These are phyloP conservation scores for Emmelina monodactyla DNA, from an alignment of 2,888 invertebrate genomes.

Conservation along the genomic window DNA sequence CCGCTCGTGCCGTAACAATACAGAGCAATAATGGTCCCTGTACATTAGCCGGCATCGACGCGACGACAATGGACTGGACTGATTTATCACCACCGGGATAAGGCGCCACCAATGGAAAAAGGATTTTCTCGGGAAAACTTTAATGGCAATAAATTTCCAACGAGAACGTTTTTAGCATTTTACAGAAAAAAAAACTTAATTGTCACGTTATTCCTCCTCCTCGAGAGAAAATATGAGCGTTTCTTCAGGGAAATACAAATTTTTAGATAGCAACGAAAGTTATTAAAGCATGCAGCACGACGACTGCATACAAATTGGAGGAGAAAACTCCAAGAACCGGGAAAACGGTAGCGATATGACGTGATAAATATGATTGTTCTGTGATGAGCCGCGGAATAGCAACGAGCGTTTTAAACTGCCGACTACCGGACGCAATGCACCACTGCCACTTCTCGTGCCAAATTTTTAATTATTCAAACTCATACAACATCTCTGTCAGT, in stretches of 20 bases:
- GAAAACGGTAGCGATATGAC: constrained; percentile 1
- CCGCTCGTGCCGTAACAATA: constrained; percentile 1
- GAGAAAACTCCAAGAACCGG: not conserved
- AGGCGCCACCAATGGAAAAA: constrained; percentile 11
- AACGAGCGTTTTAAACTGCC: not conserved
- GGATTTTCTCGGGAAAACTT: constrained; percentile 14
- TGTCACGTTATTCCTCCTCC: no score
- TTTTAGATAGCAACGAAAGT: no score
- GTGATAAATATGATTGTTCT: constrained; percentile 1
- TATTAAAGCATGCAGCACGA: no score
- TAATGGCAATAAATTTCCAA: constrained; percentile 13
- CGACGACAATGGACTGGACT: constrained; percentile 8
- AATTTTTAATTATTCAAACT: constrained; percentile 20
- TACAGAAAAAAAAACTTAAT: no score
- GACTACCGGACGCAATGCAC: not conserved
- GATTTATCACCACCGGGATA: constrained; percentile 13
- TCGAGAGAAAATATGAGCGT: no score
- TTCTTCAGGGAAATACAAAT: no score
- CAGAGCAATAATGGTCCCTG: constrained; percentile 8
- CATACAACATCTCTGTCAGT: constrained; percentile 17
- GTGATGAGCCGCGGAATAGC: constrained; percentile 1
- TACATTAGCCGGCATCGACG: constrained; percentile 11
- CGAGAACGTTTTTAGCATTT: constrained; percentile 1
- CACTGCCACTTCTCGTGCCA: constrained; percentile 13
- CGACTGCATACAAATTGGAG: not conserved